Conservation (phyloP, 2,797 vertebrate genomes). For the Hirundo rustica region DNA sequence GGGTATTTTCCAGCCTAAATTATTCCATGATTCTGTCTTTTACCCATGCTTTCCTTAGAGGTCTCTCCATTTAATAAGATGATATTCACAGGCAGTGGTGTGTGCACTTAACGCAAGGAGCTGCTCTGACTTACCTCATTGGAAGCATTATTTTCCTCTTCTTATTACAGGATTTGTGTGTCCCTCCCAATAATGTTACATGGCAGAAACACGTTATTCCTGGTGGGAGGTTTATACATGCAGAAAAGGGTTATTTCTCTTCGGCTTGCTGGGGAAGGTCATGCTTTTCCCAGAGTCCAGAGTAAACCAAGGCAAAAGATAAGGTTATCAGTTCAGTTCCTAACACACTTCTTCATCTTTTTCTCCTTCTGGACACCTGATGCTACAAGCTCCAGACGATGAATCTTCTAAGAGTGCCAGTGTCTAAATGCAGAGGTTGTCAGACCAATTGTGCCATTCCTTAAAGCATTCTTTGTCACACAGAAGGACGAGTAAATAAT, state of each 20-base stretch:
- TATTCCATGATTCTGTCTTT: neutral
- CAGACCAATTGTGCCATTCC: neutral
- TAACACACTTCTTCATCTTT: neutral
- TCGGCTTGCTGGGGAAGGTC: neutral
- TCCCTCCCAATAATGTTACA: neutral
- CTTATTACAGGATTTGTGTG: neutral
- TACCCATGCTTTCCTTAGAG: neutral
- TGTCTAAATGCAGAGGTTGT: slow-evolving; percentile 3
- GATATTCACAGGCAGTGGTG: neutral
- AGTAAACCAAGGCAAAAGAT: neutral
- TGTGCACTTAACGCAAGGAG: neutral
- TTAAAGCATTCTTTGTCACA: neutral
- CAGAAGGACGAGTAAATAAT: neutral
- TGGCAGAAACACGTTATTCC: neutral
- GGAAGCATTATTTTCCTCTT: neutral
- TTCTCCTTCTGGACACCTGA: neutral
- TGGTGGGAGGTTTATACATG: neutral
- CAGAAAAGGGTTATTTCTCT: neutral
- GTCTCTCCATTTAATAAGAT: neutral
- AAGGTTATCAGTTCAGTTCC: neutral
- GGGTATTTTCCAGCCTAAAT: neutral
- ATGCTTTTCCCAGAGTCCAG: neutral
- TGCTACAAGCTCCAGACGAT: neutral
- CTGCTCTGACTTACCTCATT: neutral
- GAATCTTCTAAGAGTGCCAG: neutral